Base-by-base conservation (phyloP, 1,140 invertebrate genomes). In the Chironomus striatipennis region DNA sequence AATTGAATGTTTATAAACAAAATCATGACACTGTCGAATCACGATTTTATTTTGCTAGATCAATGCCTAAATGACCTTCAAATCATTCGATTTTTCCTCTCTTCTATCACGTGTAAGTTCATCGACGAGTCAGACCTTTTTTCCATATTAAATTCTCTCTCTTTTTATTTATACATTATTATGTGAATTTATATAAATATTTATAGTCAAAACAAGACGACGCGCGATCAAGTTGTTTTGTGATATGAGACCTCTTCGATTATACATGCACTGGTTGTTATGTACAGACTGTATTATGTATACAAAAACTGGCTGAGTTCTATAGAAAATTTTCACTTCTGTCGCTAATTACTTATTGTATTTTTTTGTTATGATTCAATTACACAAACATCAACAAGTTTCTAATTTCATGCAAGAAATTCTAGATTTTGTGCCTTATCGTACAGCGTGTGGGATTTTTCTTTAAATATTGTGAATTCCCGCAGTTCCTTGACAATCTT, bases 61-160 rank as follows among this genome's bases (percentile, higher is more conserved):
- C 47, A 57, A 57, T 57, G 47, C 47, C n/a, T 57, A 34, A 57
- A 57, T 57, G 47, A 57, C 47, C 47, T 57, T 57, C 47, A n/a
- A 57, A 57, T 57, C 9, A 12, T 57, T 57, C 47, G 47, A 57
- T 57, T 57, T 57, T 57, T 47, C n/a, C n/a, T 57, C 9, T 57
- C 5, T 57, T 57, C 47, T 57, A 57, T 57, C 47, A 57, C 47
- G 47, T 57, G 47, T 57, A n/a, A 57, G 47, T 57, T 57, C 47
- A 57, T 57, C n/a, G 12, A 47, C n/a, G n/a, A 57, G n/a, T 5
- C 47, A 57, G 12, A 12, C n/a, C 47, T 5, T n/a, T 57, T 12
- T 57, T n/a, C n/a, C 47, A 57, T 57, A 57, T 57, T 47, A 15
- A n/a, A 34, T 34, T 34, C 24, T 34, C 24, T 34, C 5, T 34